Conservation (phyloP, 2,797 vertebrate species). For the Spinibarbus caldwelli region DNA sequence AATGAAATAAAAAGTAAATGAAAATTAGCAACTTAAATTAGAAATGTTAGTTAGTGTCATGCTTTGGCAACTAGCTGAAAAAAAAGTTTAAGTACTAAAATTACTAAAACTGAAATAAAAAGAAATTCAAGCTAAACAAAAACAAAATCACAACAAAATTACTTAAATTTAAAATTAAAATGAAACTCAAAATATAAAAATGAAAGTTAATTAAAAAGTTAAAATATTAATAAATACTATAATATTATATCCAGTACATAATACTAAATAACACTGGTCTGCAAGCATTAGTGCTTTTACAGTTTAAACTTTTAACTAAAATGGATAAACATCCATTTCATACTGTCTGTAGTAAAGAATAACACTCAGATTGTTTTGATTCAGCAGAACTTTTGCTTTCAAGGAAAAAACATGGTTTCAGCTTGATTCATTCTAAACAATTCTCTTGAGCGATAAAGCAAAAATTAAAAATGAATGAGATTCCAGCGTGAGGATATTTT, state of each 20-base stretch:
- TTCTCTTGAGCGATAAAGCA: not conserved
- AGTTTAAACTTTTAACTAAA: no score
- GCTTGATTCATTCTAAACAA: conserved; percentile 6
- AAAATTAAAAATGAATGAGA: not conserved
- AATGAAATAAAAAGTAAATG: no score
- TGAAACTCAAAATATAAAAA: not conserved
- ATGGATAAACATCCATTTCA: no score
- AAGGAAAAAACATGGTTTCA: not conserved
- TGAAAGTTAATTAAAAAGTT: not conserved
- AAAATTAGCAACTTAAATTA: no score
- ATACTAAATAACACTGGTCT: not conserved
- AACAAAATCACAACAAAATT: not conserved
- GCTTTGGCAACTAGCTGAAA: no score
- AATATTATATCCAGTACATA: not conserved
- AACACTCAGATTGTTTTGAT: not conserved
- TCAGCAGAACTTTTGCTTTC: conserved; percentile 7
- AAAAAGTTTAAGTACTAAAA: no score
- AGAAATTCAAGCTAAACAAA: no score
- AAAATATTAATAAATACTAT: not conserved
- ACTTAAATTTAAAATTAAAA: not conserved
- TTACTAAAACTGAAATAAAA: no score
- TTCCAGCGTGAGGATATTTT: not conserved
- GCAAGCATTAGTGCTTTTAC: not conserved
- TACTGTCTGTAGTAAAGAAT: not conserved
- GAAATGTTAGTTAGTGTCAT: no score